Evolutionary conservation across 2,797 vertebrate species (phyloP), one percentile per base, ranked within the genome.

Genomic region (Pampus argenteus): DNA sequence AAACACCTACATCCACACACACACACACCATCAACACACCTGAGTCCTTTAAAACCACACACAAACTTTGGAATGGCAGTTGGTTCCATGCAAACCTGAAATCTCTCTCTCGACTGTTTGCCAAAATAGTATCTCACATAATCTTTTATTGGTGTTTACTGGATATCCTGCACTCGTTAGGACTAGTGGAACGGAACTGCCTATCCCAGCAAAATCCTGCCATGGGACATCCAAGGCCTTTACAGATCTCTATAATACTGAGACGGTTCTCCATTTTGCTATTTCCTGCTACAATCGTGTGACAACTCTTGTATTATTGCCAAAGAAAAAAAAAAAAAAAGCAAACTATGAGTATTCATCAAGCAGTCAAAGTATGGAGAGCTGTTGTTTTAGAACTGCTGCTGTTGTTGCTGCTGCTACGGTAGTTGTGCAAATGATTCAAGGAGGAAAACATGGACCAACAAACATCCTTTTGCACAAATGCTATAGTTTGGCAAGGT

Each of bases 281-380:
- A n/a, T n/a, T n/a, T n/a, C 86, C 86, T 91, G 93, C 94, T 95
- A 94, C 94, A 92, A 86, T 92, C 90, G 87, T 81, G 76, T 83
- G 83, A 89, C 85, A 89, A 91, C 85, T 86, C 87, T 82, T 85
- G 79, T 84, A 90, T 94, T 94, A 95, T 94, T 95, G 93, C 94
- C 92, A 92, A 93, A 92, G 84, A 78, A 88, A 84, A 26, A 64
- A 74, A 38, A 50, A 18, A 40, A 82, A 91, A 85, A 92, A 91
- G 84, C 81, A 82, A 88, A 90, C 76, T 55, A 82, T 83, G 87
- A 83, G 61, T 61, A 66, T 74, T 66, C 71, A 81, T 86, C 64
- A 88, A 90, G 88, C 90, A 79, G 76, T 84, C 85, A 70, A 75
- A 85, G 38, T 62, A 79, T 83, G 82, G 74, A 85, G 78, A 85